These are phyloP conservation scores for Orgyia antiqua DNA, from an alignment of 2,888 invertebrate genomes.

Conservation along the genomic window DNA sequence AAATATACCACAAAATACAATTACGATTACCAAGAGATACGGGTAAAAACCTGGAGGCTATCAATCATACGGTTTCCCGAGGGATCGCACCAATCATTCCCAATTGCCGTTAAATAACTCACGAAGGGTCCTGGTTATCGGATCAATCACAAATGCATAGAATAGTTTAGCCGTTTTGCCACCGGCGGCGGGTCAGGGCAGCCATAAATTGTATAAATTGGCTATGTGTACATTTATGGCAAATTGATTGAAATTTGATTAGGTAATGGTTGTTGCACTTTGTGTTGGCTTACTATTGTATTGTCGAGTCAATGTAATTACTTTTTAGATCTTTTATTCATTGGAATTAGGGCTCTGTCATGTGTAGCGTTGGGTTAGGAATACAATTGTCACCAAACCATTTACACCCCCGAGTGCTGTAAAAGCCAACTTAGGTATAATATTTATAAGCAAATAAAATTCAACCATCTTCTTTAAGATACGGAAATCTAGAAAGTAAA, in stretches of 20 bases:
- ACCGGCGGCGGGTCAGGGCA: constrained; percentile 15
- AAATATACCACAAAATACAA: constrained; percentile 14
- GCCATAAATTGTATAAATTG: constrained; percentile 8
- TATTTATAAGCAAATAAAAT: no score
- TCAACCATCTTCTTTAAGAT: no score
- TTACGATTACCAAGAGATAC: constrained; percentile 17
- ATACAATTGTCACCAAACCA: no score
- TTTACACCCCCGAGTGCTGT: no score
- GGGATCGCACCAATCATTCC: constrained; percentile 31
- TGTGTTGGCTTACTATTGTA: background rate
- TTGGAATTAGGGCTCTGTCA: no score
- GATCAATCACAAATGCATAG: constrained; percentile 67
- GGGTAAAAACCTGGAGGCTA: constrained; percentile 24
- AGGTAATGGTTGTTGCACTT: background rate
- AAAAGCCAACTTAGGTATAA: no score
- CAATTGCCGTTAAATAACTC: constrained; percentile 43
- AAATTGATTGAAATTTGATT: constrained; percentile 5
- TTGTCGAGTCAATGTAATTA: background rate
- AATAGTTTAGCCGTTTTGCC: constrained; percentile 44
- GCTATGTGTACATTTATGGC: constrained; percentile 2
- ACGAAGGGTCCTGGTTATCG: constrained; percentile 38
- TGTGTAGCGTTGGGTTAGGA: no score
- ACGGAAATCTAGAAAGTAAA: no score
- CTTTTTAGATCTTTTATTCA: background rate
- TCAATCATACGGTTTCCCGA: constrained; percentile 24